Base-by-base conservation (phyloP, 92 coral and sea anemone species). In the Porites divaricata region DNA sequence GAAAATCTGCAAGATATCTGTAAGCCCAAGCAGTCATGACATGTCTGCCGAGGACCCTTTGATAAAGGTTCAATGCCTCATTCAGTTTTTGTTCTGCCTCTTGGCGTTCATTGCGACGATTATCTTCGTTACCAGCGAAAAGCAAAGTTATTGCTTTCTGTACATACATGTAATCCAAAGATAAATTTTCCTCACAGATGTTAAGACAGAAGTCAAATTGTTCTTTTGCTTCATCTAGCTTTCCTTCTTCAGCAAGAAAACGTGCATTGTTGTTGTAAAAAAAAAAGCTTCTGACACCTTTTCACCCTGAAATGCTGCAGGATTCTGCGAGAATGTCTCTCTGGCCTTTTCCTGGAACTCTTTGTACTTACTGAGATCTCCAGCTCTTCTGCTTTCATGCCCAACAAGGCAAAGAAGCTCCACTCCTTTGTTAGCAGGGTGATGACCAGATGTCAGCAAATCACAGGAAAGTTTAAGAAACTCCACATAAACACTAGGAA, bases 321-420 rank as follows among this genome's bases (percentile, higher is more conserved):
- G 23, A 25, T 63, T 72, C 52, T 74, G 63, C 5, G 56, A 20
- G 19, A 24, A 71, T 22, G 23, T 24, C 16, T 67, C 54, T 57
- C 22, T 23, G 15, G 87, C 87, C 49, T 23, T 41, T 24, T 63
- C 3, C 81, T 48, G 54, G 5, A 7, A 50, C 20, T 83, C 74
- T 51, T 63, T 11, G 75, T 83, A 83, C 50, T 74, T 77, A 11
- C 4, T 50, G 17, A 56, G 45, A 49, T 63, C 49, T 48, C 68
- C 59, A 16, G 41, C 54, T 62, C 49, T 83, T 73, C 87, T 83
- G 48, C 68, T 83, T 22, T 83, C 66, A 74, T 24, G 70, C 8
- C 81, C 87, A 17, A 74, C 58, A 51, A 72, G 72, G 35, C 87
- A 83, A 10, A 74, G 63, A n/a, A 74, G 80, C 61, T 13, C 57